These are phyloP conservation scores for Plagodis dolabraria DNA, from an alignment of 2,888 invertebrate genomes.

Conservation along the genomic window DNA sequence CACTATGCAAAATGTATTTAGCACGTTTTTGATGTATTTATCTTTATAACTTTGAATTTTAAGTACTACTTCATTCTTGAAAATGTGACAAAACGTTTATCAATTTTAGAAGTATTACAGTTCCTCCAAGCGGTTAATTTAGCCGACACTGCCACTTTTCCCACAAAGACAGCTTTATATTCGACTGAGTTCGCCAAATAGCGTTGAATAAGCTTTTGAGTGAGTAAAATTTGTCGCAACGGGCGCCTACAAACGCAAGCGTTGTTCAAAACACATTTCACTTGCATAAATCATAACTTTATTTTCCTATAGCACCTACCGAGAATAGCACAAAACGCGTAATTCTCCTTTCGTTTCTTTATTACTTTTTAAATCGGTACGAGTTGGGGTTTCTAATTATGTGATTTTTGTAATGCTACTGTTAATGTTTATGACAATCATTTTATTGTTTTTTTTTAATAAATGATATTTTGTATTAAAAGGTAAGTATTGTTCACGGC, in stretches of 20 bases:
- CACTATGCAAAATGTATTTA: no score
- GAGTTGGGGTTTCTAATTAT: neutral
- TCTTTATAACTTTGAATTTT: no score
- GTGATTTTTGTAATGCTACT: no score
- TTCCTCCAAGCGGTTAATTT: conserved; percentile 16
- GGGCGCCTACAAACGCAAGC: conserved; percentile 45
- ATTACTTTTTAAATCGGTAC: conserved; percentile 21
- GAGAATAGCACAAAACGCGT: conserved; percentile 18
- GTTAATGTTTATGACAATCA: neutral
- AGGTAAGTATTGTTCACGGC: no score
- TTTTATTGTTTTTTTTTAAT: no score
- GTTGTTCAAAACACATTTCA: conserved; percentile 62
- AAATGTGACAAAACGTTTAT: neutral
- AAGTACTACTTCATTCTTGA: neutral
- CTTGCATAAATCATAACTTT: conserved; percentile 73
- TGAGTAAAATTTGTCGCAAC: conserved; percentile 48
- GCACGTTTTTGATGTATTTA: no score
- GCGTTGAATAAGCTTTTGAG: conserved; percentile 38
- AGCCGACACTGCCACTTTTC: conserved; percentile 16
- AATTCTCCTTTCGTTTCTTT: conserved; percentile 18
- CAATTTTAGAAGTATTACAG: conserved; percentile 21
- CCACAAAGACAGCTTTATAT: conserved; percentile 24
- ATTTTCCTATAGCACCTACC: conserved; percentile 49
- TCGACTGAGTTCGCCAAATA: conserved; percentile 21
- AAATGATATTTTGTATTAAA: no score